phyloP scores from a whole-genome alignment of 2,113 vertebrate genomes.

The Caretta caretta region DNA sequence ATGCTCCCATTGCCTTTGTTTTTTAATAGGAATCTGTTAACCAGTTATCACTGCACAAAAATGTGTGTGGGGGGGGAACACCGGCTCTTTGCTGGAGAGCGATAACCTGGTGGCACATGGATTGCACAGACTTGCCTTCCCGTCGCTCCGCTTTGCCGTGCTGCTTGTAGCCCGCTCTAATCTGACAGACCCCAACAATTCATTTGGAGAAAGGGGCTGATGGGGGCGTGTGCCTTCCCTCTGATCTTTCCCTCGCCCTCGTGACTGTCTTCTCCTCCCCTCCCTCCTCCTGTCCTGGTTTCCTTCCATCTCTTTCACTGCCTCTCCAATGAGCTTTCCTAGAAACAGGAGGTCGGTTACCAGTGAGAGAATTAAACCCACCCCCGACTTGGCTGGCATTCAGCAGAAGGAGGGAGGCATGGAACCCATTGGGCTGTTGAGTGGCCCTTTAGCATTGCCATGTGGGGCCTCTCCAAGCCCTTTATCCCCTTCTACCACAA shows the following conservation, averaged over 20 bases:
- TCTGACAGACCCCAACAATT: neutral
- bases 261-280: neutral
- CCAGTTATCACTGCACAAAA: neutral
- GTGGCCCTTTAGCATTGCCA: neutral
- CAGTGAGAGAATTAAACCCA: neutral
- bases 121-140: neutral
- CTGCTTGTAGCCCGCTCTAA: neutral
- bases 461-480: neutral
- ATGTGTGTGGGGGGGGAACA: accelerated
- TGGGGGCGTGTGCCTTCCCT: neutral
- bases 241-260: neutral
- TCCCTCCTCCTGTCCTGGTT: accelerated
- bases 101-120: accelerated
- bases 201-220: neutral
- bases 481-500: neutral
- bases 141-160: neutral
- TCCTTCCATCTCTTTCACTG: too few relatives aligned
- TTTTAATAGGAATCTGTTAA: neutral
- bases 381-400: neutral
- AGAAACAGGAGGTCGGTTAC: accelerated
- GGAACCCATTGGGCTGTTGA: neutral
- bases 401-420: neutral
- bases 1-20: neutral
- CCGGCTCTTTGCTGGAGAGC: neutral
- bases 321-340: neutral